Base-by-base conservation (phyloP, 2,888 invertebrate genomes). In the Aphodius sticticus region DNA sequence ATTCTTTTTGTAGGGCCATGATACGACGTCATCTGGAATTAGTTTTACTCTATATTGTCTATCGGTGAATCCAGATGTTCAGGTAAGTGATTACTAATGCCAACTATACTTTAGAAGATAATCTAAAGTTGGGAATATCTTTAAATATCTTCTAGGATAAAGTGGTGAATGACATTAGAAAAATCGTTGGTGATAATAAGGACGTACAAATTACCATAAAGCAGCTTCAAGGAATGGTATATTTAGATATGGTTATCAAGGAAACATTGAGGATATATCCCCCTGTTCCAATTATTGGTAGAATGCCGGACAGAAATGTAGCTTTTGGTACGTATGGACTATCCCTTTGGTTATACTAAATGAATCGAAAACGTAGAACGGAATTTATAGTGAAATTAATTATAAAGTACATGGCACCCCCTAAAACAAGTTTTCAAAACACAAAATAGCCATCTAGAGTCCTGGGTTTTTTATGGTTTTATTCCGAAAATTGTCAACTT, bases 1-100 rank as follows among this genome's bases (percentile, higher is more conserved):
- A 53, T 53, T 2, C 2, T 53, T 7, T 70, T 77, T 69, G 16
- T 69, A 85, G 83, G 85, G 85, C n/a, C 85, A 85, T 70, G 84
- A 85, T 77, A 85, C 85, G 1, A 84, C 83, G 37, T 76, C 84
- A n/a, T 81, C 85, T 15, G 82, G 80, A 5, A 82, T 84, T 9
- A 79, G 79, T 26, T 84, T 83, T 76, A 76, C 81, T 7, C 37
- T 85, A 26, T 84, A 82, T 78, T 76, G 72, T 37, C 70, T 85
- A n/a, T 81, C 84, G 0, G 80, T 74, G 6, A 70, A 85, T 81
- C 82, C 82, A 0, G 82, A 84, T 26, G 80, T 83, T 15, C 84
- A 86, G 81, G 84, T 84, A 69, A 81, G 77, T 79, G 78, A 78
- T n/a, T 35, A 77, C 35, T 26, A 35, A 35, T 7, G n/a, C n/a